These are phyloP conservation scores for Drosophila diplacantha DNA, from an alignment of 2,888 invertebrate species.

Conservation along the genomic window DNA sequence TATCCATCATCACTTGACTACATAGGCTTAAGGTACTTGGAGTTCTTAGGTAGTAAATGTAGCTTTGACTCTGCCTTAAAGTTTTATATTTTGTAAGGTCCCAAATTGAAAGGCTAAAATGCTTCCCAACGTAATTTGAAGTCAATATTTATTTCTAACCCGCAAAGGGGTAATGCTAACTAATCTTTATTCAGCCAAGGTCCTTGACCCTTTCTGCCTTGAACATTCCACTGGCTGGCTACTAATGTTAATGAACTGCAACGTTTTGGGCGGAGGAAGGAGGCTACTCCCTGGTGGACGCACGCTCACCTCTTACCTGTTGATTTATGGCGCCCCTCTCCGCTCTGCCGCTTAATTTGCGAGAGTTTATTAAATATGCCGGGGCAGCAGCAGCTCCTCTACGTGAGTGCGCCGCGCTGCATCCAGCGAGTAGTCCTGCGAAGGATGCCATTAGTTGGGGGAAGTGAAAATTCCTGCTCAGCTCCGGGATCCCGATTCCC, in stretches of 20 bases:
- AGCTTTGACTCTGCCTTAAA: not conserved
- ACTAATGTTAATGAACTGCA: constrained; percentile 68
- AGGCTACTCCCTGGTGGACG: constrained; percentile 24
- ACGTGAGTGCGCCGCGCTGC: constrained; percentile 61
- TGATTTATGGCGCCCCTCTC: constrained; percentile 55
- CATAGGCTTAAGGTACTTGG: constrained; percentile 14
- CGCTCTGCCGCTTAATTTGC: constrained; percentile 55
- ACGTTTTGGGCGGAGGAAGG: constrained; percentile 4
- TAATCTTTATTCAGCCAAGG: constrained; percentile 9
- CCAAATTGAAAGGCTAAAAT: not conserved
- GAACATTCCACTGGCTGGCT: constrained; percentile 44
- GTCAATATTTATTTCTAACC: constrained; percentile 4
- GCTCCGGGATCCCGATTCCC: constrained; percentile 30
- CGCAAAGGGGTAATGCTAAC: not conserved
- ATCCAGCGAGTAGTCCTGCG: constrained; percentile 34
- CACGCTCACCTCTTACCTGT: constrained; percentile 56
- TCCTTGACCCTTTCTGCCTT: constrained; percentile 15
- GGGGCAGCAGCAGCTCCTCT: constrained; percentile 44
- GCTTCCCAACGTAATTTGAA: not conserved
- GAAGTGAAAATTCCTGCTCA: constrained; percentile 63
- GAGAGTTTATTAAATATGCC: constrained; percentile 62
- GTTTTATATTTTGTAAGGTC: not conserved
- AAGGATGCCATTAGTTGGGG: constrained; percentile 37
- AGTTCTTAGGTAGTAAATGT: not conserved
- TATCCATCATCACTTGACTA: constrained; percentile 13